phyloP scores from a whole-genome alignment of 2,797 vertebrate genomes.

The Pterois miles region DNA sequence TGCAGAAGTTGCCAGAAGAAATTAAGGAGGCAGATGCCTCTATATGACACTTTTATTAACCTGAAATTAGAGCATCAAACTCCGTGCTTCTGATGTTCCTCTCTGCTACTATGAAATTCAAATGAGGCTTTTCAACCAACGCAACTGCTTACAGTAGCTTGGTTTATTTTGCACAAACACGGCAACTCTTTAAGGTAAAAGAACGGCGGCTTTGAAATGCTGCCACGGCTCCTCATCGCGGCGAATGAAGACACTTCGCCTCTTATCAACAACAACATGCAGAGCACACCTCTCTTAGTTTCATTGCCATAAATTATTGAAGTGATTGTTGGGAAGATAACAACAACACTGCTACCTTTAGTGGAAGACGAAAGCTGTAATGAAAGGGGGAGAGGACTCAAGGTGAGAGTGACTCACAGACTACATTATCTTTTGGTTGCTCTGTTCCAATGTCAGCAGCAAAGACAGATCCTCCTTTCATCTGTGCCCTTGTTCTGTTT shows the following conservation, averaged over 20 bases:
- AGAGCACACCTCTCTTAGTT: slow-evolving; percentile 72
- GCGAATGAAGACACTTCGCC: slow-evolving; percentile 55
- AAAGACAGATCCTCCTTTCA: slow-evolving; percentile 86
- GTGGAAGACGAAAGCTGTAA: slow-evolving; percentile 66
- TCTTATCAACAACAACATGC: slow-evolving; percentile 70
- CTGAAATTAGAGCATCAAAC: slow-evolving; percentile 21
- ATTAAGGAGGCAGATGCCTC: not conserved
- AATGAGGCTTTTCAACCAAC: slow-evolving; percentile 18
- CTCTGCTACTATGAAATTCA: slow-evolving; percentile 10
- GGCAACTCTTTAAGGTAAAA: slow-evolving; percentile 29
- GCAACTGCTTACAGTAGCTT: not conserved
- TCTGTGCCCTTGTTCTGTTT: slow-evolving; percentile 79
- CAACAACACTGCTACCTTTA: slow-evolving; percentile 69
- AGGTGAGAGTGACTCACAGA: slow-evolving; percentile 84
- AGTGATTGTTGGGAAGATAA: slow-evolving; percentile 77
- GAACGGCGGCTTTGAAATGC: slow-evolving; percentile 44
- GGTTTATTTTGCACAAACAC: slow-evolving; percentile 7
- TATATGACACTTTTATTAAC: not conserved
- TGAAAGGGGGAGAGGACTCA: slow-evolving; percentile 75
- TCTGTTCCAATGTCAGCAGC: slow-evolving; percentile 83
- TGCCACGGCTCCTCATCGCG: slow-evolving; percentile 36
- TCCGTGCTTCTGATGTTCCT: not conserved
- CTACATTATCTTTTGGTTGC: slow-evolving; percentile 83
- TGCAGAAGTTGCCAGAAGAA: not conserved
- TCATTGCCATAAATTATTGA: slow-evolving; percentile 82